phyloP scores from a whole-genome alignment of 2,113 vertebrate genomes.

The Aspidoscelis tigris region DNA sequence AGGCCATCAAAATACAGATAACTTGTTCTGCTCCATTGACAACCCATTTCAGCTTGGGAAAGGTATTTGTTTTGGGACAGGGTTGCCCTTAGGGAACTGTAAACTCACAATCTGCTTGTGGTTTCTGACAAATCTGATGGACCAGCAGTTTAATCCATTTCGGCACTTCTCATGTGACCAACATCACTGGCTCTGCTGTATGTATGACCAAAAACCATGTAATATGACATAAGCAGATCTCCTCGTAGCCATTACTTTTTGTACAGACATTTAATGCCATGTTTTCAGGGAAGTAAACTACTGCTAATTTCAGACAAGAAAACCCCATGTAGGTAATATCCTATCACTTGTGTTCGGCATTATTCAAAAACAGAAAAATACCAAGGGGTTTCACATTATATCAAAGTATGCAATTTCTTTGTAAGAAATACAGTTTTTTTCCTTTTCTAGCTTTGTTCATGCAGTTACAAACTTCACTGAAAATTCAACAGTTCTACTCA shows the following conservation, averaged over 20 bases:
- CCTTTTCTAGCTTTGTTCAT: background rate
- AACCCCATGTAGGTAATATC: background rate
- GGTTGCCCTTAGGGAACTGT: too few relatives aligned
- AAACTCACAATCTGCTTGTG: too few relatives aligned
- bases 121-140: too few relatives aligned
- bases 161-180: background rate
- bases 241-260: background rate
- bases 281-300: background rate
- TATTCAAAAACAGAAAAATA: background rate
- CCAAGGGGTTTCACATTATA: background rate
- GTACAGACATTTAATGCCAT: background rate
- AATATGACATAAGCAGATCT: background rate
- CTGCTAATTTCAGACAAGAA: background rate
- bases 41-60: too few relatives aligned
- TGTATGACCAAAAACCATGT: background rate
- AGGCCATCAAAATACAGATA: too few relatives aligned
- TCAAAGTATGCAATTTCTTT: background rate
- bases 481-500: constrained; percentile 74
- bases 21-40: too few relatives aligned
- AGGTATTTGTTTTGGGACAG: too few relatives aligned
- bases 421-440: background rate
- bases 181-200: background rate
- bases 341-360: background rate
- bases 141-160: too few relatives aligned
- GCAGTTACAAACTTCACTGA: background rate